These are phyloP conservation scores for Caenorhabditis sulstoni DNA, from an alignment of 2,888 invertebrate genomes.

Conservation along the genomic window DNA sequence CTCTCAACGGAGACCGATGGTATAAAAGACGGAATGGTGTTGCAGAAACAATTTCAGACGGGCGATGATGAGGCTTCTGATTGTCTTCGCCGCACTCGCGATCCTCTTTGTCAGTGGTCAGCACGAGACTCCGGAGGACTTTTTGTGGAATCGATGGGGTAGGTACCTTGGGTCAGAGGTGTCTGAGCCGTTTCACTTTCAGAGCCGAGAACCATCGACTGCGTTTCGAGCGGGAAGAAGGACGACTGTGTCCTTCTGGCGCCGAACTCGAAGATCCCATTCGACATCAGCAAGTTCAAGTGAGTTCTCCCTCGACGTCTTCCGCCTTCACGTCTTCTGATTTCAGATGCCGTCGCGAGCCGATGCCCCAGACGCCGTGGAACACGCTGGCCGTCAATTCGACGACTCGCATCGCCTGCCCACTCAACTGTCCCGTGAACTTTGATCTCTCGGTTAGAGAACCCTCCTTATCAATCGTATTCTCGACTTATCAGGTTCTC, in stretches of 20 bases:
- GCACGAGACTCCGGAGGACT: slow-evolving; percentile 48
- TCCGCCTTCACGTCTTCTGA: no score
- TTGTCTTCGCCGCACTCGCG: slow-evolving; percentile 1
- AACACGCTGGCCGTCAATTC: slow-evolving; percentile 72
- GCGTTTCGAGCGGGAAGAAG: slow-evolving; percentile 66
- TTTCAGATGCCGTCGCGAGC: slow-evolving; percentile 72
- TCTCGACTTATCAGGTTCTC: slow-evolving; percentile 69
- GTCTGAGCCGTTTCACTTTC: slow-evolving; percentile 8
- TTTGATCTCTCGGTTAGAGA: slow-evolving; percentile 74
- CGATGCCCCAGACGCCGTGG: slow-evolving; percentile 77
- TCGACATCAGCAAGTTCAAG: slow-evolving; percentile 71
- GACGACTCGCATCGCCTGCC: slow-evolving; percentile 74
- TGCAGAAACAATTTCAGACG: background rate
- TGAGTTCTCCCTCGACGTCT: slow-evolving; percentile 16
- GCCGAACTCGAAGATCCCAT: slow-evolving; percentile 69
- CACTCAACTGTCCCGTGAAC: slow-evolving; percentile 76
- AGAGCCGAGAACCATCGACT: slow-evolving; percentile 78
- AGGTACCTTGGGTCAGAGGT: slow-evolving; percentile 7
- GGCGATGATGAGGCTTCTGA: slow-evolving; percentile 13
- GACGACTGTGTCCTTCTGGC: slow-evolving; percentile 72
- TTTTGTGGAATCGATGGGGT: slow-evolving; percentile 69
- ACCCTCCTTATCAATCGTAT: background rate
- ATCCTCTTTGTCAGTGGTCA: slow-evolving; percentile 20
- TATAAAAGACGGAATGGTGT: slow-evolving; percentile 36
- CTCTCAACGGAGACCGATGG: slow-evolving; percentile 41